These are phyloP conservation scores for Capromys pilorides DNA, from an alignment of 2,797 vertebrate species.

Conservation along the genomic window DNA sequence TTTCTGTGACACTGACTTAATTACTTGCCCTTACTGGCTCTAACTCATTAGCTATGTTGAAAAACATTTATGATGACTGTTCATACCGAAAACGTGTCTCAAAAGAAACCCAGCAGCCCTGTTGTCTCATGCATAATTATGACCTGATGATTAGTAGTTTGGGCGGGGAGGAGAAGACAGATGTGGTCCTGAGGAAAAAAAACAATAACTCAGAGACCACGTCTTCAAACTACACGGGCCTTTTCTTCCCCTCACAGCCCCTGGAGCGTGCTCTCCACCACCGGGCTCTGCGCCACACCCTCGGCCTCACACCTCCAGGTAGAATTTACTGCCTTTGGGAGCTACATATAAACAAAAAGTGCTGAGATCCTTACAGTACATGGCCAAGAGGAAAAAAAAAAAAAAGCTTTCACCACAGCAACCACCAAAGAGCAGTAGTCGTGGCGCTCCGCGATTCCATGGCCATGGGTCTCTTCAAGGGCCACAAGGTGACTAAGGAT, in stretches of 20 bases:
- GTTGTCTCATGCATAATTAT: neutral
- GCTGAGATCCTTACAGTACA: neutral
- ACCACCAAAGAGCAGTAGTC: no score
- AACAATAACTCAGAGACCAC: neutral
- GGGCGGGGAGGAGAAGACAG: neutral
- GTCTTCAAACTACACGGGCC: neutral
- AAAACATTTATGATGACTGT: neutral
- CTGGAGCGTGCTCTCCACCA: neutral
- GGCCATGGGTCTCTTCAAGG: no score
- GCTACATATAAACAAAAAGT: neutral
- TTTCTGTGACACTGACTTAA: neutral
- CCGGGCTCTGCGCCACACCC: neutral
- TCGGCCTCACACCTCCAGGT: neutral
- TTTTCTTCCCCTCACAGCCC: neutral
- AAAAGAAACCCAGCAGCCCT: slow-evolving; percentile 14
- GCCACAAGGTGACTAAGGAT: no score
- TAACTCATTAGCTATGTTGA: neutral
- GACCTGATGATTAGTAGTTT: neutral
- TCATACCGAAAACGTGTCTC: neutral
- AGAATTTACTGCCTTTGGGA: neutral
- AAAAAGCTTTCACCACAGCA: no score
- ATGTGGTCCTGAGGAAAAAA: neutral
- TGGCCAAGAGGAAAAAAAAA: no score
- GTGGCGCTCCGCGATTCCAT: no score
- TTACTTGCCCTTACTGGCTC: neutral